A percentile compares a stretch with the other conserved stretches of the same genome.
Evolutionary conservation across 2,113 vertebrate species (phyloP).

Genomic region (Glaucidium brasilianum): DNA sequence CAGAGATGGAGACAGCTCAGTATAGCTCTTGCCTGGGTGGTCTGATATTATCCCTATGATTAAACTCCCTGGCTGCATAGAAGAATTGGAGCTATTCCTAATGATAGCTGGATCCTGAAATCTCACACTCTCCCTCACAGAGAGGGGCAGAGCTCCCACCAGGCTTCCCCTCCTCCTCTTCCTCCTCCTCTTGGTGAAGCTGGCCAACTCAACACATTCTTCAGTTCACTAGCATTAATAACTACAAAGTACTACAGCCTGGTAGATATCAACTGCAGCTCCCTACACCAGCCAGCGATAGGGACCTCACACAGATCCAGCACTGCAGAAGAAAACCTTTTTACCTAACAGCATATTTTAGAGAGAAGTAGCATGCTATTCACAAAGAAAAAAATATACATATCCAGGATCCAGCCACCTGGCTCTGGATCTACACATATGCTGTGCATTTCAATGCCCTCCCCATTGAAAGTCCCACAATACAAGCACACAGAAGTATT

Average conservation of each 20-base stretch:
- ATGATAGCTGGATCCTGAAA: slow-evolving; percentile 68
- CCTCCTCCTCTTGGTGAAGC: slow-evolving; percentile 43
- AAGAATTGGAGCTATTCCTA: slow-evolving; percentile 69
- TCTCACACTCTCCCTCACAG: slow-evolving; percentile 34
- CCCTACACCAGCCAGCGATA: slow-evolving; percentile 67
- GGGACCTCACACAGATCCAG: slow-evolving; percentile 78
- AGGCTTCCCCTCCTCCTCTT: slow-evolving; percentile 27
- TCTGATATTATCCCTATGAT: slow-evolving; percentile 73
- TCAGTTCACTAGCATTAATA: slow-evolving; percentile 80
- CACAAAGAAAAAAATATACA: background rate
- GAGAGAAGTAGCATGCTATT: background rate
- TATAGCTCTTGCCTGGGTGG: slow-evolving; percentile 71
- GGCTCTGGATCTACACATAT: background rate
- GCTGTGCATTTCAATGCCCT: background rate
- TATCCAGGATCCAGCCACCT: background rate
- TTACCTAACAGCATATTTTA: background rate
- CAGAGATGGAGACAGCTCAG: slow-evolving; percentile 30
- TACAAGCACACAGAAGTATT: background rate
- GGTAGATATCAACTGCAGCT: slow-evolving; percentile 72
- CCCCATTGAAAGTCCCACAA: background rate
- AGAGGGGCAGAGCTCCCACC: slow-evolving; percentile 12
- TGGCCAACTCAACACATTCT: slow-evolving; percentile 82
- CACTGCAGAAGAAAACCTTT: background rate
- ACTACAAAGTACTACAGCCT: slow-evolving; percentile 71
- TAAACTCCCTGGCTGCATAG: slow-evolving; percentile 57